These are phyloP conservation scores for Myxocyprinus asiaticus DNA, from an alignment of 2,113 vertebrate species.

Conservation along the genomic window DNA sequence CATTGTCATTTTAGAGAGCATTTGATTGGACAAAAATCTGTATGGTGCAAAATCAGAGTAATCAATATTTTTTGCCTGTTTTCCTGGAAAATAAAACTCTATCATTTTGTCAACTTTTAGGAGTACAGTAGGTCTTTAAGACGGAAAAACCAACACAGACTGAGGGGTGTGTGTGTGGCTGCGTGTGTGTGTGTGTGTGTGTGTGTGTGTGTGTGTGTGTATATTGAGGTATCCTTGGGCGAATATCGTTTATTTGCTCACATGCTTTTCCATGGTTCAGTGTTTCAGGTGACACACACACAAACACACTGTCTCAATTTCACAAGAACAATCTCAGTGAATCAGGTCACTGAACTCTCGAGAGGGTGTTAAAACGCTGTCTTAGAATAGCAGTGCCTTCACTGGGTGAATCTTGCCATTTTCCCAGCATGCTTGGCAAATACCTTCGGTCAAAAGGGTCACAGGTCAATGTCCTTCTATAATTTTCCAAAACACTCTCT, in stretches of 20 bases:
- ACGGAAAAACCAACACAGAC: too few species aligned
- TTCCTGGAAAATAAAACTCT: too few species aligned
- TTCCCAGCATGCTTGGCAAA: conserved; percentile 41
- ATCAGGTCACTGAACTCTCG: conserved; percentile 20
- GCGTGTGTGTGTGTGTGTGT: too few species aligned
- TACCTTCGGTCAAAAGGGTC: conserved; percentile 16
- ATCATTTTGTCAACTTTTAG: too few species aligned
- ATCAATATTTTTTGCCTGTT: too few species aligned
- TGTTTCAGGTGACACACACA: conserved; percentile 61
- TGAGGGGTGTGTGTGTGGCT: too few species aligned
- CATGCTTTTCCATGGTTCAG: conserved; percentile 32
- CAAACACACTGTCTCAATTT: conserved; percentile 43
- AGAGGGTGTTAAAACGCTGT: conserved; percentile 15
- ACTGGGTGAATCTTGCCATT: conserved; percentile 18
- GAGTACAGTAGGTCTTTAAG: too few species aligned
- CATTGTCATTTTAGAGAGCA: too few species aligned
- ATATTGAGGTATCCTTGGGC: conserved; percentile 50
- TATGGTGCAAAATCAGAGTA: too few species aligned
- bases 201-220: conserved; percentile 7
- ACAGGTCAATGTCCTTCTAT: conserved; percentile 7
- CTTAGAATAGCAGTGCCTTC: neutral
- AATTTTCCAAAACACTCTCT: neutral
- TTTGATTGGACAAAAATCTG: too few species aligned
- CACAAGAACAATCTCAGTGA: conserved; percentile 25
- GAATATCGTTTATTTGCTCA: conserved; percentile 41